A percentile compares a stretch with the other conserved stretches of the same genome.
Conservation (phyloP, 2,113 vertebrate genomes). For the Hippotragus niger region DNA sequence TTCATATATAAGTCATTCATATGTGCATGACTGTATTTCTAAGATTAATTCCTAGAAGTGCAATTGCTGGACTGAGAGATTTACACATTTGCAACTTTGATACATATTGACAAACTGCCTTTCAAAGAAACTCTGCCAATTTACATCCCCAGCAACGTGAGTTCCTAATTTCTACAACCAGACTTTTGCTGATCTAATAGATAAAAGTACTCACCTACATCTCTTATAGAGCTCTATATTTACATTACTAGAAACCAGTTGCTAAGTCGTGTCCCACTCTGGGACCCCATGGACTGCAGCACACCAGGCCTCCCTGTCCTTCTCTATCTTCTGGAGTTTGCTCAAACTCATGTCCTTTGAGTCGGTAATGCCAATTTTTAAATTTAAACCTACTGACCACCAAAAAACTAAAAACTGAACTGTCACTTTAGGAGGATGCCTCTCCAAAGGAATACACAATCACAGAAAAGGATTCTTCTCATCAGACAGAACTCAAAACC, state of each 20-base stretch:
- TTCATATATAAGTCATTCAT: not conserved
- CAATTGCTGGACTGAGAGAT: not conserved
- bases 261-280: not conserved
- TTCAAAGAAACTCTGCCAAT: not conserved
- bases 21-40: not conserved
- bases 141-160: not conserved
- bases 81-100: not conserved
- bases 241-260: not conserved
- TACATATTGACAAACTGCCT: not conserved
- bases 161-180: not conserved
- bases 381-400: not conserved
- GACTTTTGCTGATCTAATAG: not conserved
- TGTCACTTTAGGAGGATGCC: not conserved
- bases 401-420: not conserved
- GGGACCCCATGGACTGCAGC: not conserved
- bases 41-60: not conserved
- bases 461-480: not conserved
- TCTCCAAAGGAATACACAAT: not conserved
- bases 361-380: not conserved
- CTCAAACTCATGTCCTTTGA: not conserved
- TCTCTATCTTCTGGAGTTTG: not conserved
- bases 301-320: not conserved
- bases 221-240: not conserved
- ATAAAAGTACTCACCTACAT: not conserved
- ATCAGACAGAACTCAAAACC: not conserved